Percentiles rank a stretch among this genome's conserved stretches.
Conservation (phyloP, 2,797 vertebrate species). For the Molothrus aeneus region DNA sequence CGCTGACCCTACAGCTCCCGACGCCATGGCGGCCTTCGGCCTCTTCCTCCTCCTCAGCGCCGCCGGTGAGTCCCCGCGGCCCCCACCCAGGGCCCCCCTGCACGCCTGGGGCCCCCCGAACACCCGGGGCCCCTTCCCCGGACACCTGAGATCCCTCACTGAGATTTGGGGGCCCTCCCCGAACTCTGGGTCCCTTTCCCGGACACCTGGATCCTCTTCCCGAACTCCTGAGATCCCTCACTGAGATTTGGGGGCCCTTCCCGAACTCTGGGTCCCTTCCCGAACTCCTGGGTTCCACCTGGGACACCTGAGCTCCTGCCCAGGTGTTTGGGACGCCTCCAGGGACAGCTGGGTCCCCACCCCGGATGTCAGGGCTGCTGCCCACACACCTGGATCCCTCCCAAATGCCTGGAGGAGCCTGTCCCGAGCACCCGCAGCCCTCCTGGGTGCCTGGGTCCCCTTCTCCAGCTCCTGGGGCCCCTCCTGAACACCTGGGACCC, state of each 20-base stretch:
- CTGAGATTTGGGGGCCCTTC: too few relatives aligned
- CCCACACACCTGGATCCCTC: not conserved
- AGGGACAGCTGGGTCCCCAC: not conserved
- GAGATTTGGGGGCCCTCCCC: not conserved
- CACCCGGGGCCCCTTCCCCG: not conserved
- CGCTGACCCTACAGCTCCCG: not conserved
- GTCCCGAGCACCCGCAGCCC: not conserved
- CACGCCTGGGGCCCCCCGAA: not conserved
- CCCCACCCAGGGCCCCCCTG: not conserved
- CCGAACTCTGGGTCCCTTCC: too few relatives aligned
- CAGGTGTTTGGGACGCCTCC: not conserved
- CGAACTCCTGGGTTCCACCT: too few relatives aligned
- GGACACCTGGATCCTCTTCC: too few relatives aligned
- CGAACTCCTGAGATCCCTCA: too few relatives aligned
- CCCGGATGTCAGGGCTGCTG: not conserved
- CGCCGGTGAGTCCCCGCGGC: not conserved
- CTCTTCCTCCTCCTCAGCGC: not conserved
- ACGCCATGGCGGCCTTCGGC: not conserved
- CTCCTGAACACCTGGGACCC: accelerated
- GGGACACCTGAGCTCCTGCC: not conserved
- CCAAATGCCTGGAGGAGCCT: not conserved
- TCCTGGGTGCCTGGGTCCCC: not conserved
- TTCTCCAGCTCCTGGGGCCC: not conserved
- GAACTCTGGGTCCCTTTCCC: too few relatives aligned
- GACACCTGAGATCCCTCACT: too few relatives aligned